Conservation (phyloP, 2,888 invertebrate species). For the Itoplectis maculator region DNA sequence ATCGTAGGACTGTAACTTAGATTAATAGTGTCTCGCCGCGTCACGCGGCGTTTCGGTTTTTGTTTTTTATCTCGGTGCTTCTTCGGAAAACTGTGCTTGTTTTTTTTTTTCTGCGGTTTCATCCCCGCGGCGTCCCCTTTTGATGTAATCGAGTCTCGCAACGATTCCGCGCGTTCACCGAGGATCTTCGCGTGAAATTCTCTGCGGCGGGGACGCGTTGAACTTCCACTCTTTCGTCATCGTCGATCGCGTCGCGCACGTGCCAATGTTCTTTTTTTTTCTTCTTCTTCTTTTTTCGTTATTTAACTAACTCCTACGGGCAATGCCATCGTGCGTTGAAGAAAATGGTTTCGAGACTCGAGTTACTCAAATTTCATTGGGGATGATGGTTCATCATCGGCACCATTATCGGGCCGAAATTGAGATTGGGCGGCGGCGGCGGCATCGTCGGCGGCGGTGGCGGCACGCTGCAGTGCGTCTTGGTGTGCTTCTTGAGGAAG, state of each 20-base stretch:
- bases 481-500: constrained; percentile 78
- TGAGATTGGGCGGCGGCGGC: constrained; percentile 29
- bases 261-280: too few species aligned
- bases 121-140: not conserved
- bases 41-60: not conserved
- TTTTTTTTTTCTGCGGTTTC: too few species aligned
- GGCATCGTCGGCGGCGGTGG: not conserved
- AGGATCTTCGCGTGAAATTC: not conserved
- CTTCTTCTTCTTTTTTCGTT: too few species aligned
- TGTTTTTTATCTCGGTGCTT: not conserved
- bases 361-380: constrained; percentile 37
- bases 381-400: not conserved
- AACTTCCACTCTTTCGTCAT: too few species aligned
- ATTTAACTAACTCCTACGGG: constrained; percentile 51
- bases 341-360: not conserved
- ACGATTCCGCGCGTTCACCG: not conserved
- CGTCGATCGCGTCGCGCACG: not conserved
- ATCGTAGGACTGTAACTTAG: not conserved
- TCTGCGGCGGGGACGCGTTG: too few species aligned
- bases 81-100: not conserved
- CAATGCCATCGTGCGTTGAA: not conserved
- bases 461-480: constrained; percentile 69
- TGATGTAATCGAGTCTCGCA: not conserved
- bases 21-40: not conserved
- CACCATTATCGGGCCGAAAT: constrained; percentile 27